These are phyloP conservation scores for Peromyscus nudipes DNA, from an alignment of 2,797 vertebrate species.

Conservation along the genomic window DNA sequence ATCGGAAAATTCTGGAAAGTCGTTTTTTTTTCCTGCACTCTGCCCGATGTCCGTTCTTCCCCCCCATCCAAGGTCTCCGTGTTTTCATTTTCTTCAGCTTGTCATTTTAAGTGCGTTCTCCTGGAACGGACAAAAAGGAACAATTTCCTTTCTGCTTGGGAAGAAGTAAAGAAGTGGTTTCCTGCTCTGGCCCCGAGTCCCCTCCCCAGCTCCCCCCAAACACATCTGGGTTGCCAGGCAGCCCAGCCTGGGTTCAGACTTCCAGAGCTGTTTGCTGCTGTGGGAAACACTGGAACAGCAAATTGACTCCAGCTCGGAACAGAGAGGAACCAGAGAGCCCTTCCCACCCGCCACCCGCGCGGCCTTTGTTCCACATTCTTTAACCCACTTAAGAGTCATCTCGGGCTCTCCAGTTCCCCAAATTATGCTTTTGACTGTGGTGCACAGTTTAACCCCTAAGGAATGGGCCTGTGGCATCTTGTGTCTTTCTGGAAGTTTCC, in stretches of 20 bases:
- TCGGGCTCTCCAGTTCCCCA: background rate
- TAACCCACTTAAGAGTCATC: constrained; percentile 36
- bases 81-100: constrained; percentile 59
- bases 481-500: background rate
- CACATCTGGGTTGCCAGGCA: constrained; percentile 69
- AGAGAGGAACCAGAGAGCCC: background rate
- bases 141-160: constrained; percentile 71
- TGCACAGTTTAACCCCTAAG: no score
- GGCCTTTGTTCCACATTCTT: constrained; percentile 23
- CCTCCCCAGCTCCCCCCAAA: constrained; percentile 30
- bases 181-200: background rate
- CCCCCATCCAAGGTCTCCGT: background rate
- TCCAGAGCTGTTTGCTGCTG: constrained; percentile 57
- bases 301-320: constrained; percentile 63
- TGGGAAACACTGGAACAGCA: constrained; percentile 50
- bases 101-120: constrained; percentile 69
- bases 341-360: background rate
- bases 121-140: constrained; percentile 64
- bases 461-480: background rate
- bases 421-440: background rate
- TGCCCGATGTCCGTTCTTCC: background rate
- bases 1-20: constrained; percentile 46
- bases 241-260: constrained; percentile 41
- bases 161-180: constrained; percentile 67
- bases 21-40: constrained; percentile 58